Conservation (phyloP, 2,888 invertebrate genomes). For the Invenusta paracnida region DNA sequence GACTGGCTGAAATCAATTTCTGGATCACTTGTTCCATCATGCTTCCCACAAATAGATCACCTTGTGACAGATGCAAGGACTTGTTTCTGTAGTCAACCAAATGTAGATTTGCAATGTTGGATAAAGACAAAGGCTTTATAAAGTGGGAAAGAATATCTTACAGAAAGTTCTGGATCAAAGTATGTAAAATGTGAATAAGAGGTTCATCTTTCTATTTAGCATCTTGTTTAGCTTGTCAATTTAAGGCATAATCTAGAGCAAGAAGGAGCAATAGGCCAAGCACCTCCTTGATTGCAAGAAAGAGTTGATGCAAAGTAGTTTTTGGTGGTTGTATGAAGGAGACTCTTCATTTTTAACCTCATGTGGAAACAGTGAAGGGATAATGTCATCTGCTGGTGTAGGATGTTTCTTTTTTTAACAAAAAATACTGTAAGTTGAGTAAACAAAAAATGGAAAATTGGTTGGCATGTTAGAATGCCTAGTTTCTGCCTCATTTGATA, state of each 20-base stretch:
- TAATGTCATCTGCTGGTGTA: background rate
- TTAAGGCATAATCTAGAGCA: background rate
- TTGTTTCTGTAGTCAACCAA: too few species aligned
- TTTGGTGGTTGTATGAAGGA: background rate
- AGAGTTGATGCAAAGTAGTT: background rate
- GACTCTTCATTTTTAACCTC: background rate
- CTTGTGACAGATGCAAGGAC: too few species aligned
- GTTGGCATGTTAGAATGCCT: too few species aligned
- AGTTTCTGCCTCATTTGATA: too few species aligned
- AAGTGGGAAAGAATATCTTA: background rate
- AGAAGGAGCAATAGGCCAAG: background rate
- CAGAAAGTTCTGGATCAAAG: background rate
- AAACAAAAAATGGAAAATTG: background rate
- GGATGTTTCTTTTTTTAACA: background rate
- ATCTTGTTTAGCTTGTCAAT: background rate
- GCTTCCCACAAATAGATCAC: too few species aligned
- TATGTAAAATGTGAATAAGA: background rate
- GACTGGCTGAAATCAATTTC: too few species aligned
- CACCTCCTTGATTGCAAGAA: background rate
- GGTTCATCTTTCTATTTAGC: slow-evolving; percentile 1
- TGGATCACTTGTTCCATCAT: too few species aligned
- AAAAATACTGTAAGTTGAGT: background rate
- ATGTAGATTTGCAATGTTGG: too few species aligned
- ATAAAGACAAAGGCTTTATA: background rate
- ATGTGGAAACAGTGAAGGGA: background rate